Percentiles rank a stretch among this genome's conserved stretches.
Conservation (phyloP, 2,797 vertebrate genomes). For the Rhabdomys pumilio region DNA sequence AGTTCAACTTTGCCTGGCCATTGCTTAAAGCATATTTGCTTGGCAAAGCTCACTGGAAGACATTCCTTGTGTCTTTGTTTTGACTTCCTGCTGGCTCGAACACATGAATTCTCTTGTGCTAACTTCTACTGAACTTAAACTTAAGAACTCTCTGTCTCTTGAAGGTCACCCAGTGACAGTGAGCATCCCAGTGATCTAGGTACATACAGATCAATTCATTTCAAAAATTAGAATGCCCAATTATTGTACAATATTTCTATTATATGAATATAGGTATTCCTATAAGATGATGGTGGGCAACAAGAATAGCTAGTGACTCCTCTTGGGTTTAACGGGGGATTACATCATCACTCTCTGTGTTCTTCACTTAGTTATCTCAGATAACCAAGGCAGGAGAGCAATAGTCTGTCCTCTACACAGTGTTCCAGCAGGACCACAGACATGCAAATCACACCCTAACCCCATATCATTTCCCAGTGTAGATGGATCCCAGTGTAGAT, state of each 20-base stretch:
- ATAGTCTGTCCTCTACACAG: not conserved
- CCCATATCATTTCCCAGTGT: not conserved
- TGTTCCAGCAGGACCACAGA: not conserved
- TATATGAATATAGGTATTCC: not conserved
- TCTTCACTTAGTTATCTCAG: not conserved
- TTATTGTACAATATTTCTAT: not conserved
- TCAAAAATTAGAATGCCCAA: constrained; percentile 9
- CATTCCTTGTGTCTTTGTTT: not conserved
- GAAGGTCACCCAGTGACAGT: not conserved
- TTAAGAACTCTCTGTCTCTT: not conserved
- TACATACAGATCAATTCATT: not conserved
- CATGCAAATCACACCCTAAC: not conserved
- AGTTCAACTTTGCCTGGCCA: not conserved
- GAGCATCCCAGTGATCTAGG: not conserved
- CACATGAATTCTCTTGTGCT: not conserved
- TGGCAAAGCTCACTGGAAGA: not conserved
- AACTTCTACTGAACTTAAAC: not conserved
- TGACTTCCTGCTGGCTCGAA: not conserved
- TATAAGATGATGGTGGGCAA: not conserved
- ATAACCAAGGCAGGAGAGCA: not conserved
- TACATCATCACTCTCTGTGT: not conserved
- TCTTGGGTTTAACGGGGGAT: not conserved
- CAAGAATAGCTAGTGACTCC: not conserved
- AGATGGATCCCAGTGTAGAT: not conserved
- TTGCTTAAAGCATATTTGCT: constrained; percentile 12